These are phyloP conservation scores for Arctopsyche grandis DNA, from an alignment of 1,140 invertebrate genomes.

Conservation along the genomic window DNA sequence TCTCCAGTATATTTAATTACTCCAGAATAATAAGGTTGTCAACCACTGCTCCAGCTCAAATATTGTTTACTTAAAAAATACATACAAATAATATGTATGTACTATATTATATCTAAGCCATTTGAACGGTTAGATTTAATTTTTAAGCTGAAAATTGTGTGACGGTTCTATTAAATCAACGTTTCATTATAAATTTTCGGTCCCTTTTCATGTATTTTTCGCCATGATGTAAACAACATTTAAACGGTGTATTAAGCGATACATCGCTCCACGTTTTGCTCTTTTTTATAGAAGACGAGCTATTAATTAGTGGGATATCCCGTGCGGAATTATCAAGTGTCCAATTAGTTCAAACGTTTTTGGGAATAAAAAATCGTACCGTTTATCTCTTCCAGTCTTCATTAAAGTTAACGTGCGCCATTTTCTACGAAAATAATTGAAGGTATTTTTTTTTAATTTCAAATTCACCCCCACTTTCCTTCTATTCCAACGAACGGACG, in stretches of 20 bases:
- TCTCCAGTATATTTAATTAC: constrained; percentile 27
- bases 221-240: no score
- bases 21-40: background rate
- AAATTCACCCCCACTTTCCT: background rate
- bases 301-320: background rate
- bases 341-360: constrained; percentile 23
- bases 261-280: background rate
- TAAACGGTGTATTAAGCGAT: background rate
- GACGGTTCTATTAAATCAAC: background rate
- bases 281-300: background rate
- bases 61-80: no score
- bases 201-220: background rate
- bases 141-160: no score
- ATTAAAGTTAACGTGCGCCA: constrained; percentile 17
- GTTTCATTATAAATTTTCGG: background rate
- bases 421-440: constrained; percentile 10
- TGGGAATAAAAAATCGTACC: constrained; percentile 16
- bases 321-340: constrained; percentile 28
- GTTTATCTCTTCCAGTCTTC: constrained; percentile 20
- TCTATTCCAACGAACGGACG: background rate
- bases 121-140: no score
- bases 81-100: no score
- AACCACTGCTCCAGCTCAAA: background rate
- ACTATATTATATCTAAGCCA: no score
- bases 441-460: constrained; percentile 21